A percentile compares a stretch with the other conserved stretches of the same genome.
phyloP scores from a whole-genome alignment of 2,888 invertebrate genomes.

The Myathropa florea region DNA sequence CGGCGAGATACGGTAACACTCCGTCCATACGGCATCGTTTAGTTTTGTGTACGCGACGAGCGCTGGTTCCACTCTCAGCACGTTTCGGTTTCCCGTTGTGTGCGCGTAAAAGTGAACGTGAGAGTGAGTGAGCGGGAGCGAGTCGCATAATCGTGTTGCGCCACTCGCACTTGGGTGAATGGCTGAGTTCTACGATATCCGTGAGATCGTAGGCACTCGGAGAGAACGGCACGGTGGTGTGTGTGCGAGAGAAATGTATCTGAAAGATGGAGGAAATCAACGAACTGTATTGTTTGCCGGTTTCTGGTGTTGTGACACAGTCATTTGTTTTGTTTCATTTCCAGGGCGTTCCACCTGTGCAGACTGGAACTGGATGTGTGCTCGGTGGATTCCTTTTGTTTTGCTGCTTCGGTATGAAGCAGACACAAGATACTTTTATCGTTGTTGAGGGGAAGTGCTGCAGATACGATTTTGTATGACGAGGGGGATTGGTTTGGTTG shows the following conservation, averaged over 20 bases:
- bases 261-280: conserved; percentile 26
- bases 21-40: conserved; percentile 57
- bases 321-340: conserved; percentile 68
- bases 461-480: conserved; percentile 20
- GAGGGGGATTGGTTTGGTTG: background rate
- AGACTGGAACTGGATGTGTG: conserved; percentile 46
- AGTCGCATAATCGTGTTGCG: background rate
- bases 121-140: conserved; percentile 22
- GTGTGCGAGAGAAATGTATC: background rate
- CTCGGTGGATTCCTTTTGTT: background rate
- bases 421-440: background rate
- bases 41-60: conserved; percentile 41
- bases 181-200: conserved; percentile 32
- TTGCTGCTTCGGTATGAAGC: background rate
- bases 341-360: conserved; percentile 55
- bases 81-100: conserved; percentile 27
- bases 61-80: conserved; percentile 26
- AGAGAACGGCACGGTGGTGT: background rate
- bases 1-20: conserved; percentile 69
- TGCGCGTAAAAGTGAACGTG: conserved; percentile 11
- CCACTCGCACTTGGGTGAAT: conserved; percentile 19
- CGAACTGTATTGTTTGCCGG: conserved; percentile 60
- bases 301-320: conserved; percentile 54
- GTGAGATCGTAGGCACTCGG: conserved; percentile 45
- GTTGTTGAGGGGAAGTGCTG: conserved; percentile 43